A percentile compares a stretch with the other conserved stretches of the same genome.
Conservation (phyloP, 1,140 invertebrate genomes). For the Ylistrum balloti region DNA sequence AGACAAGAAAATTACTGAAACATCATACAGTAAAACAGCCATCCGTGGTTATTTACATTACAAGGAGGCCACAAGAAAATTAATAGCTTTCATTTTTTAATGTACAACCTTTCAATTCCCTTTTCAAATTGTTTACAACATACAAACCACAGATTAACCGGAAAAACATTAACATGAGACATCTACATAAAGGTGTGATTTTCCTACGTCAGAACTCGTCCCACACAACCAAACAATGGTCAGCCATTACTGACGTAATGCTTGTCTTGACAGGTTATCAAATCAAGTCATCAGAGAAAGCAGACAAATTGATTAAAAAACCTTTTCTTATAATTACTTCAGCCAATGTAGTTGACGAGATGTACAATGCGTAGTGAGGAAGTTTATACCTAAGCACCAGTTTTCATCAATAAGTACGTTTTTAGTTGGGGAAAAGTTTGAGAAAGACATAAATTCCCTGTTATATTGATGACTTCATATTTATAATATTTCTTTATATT, state of each 20-base stretch:
- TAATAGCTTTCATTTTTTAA: too few species aligned
- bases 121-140: neutral
- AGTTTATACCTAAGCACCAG: neutral
- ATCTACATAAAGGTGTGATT: neutral
- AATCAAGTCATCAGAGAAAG: neutral
- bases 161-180: neutral
- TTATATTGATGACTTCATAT: too few species aligned
- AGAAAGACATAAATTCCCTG: too few species aligned
- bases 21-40: too few species aligned
- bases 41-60: too few species aligned
- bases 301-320: neutral
- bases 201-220: neutral
- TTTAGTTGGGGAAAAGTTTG: too few species aligned
- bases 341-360: neutral
- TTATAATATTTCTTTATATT: too few species aligned
- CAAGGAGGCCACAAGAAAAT: too few species aligned
- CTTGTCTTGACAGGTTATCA: neutral
- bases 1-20: too few species aligned
- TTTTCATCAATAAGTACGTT: neutral
- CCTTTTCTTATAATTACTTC: neutral
- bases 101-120: too few species aligned
- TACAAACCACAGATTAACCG: neutral
- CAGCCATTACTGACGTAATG: neutral
- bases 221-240: neutral
- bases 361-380: neutral